Percentiles rank a stretch among this genome's conserved stretches.
These are phyloP conservation scores for Aldrovandia affinis DNA, from an alignment of 2,797 vertebrate genomes.

Conservation along the genomic window DNA sequence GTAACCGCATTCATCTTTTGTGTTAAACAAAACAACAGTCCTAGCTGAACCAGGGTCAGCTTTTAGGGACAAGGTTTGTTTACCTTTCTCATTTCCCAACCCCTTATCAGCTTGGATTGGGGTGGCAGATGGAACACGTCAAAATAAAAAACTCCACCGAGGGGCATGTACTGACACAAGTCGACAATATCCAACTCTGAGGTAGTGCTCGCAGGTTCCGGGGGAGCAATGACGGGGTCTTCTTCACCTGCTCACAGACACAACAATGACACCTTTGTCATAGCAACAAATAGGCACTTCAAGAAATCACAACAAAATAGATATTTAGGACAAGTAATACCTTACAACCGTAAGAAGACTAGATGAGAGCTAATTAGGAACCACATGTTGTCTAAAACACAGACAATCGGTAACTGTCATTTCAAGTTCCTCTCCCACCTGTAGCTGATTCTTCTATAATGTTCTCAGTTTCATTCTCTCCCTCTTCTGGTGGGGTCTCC, in stretches of 20 bases:
- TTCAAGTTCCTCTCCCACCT: slow-evolving; percentile 42
- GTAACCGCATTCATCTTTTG: not conserved
- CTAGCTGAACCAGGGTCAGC: not conserved
- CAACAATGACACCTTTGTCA: not conserved
- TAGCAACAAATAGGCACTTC: not conserved
- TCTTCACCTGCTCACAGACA: slow-evolving; percentile 45
- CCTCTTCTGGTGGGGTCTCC: slow-evolving; percentile 22
- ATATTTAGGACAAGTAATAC: not conserved
- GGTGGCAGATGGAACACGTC: slow-evolving; percentile 79
- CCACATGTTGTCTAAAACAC: not conserved
- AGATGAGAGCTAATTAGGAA: not conserved
- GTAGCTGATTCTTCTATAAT: slow-evolving; percentile 51
- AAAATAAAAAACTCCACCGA: slow-evolving; percentile 86
- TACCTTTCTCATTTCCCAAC: slow-evolving; percentile 86
- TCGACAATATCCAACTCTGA: slow-evolving; percentile 66
- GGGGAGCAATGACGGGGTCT: not conserved
- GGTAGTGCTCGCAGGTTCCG: not conserved
- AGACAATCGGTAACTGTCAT: not conserved
- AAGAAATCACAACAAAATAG: not conserved
- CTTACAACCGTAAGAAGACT: too few species aligned
- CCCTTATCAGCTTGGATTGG: slow-evolving; percentile 66
- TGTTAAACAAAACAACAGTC: not conserved
- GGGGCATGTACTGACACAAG: slow-evolving; percentile 70
- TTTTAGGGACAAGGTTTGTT: not conserved
- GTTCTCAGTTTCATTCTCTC: slow-evolving; percentile 50